Conservation (phyloP, 1,140 invertebrate genomes). For the Drosophila fuyamai region DNA sequence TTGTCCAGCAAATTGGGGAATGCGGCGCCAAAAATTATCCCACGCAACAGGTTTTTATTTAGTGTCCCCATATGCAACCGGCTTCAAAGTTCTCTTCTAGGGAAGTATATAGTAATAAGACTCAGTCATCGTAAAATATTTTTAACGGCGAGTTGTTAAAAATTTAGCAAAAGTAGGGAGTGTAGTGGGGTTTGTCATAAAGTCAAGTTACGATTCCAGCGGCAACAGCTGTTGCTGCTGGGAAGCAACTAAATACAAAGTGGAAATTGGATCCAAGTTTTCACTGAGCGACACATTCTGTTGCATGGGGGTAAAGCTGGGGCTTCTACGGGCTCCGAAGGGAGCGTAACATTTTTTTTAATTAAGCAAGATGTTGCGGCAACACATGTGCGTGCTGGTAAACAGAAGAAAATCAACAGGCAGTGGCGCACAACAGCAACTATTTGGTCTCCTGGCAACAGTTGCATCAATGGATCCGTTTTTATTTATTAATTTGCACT, state of each 20-base stretch:
- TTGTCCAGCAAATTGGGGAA: conserved; percentile 51
- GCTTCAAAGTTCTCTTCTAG: conserved; percentile 43
- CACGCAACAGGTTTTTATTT: conserved; percentile 73
- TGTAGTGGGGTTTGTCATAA: conserved; percentile 39
- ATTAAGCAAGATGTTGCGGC: conserved; percentile 70
- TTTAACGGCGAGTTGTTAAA: conserved; percentile 68
- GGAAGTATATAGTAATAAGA: conserved; percentile 21
- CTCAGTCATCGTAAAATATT: conserved; percentile 54
- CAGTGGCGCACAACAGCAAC: conserved; percentile 9
- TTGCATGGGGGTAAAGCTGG: conserved; percentile 1
- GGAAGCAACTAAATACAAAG: conserved; percentile 23
- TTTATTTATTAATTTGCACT: conserved; percentile 75
- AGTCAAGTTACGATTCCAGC: conserved; percentile 44
- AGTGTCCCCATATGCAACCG: conserved; percentile 22
- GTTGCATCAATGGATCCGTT: conserved; percentile 79
- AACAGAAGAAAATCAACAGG: conserved; percentile 25
- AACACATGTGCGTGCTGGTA: conserved; percentile 64
- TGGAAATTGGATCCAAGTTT: conserved; percentile 50
- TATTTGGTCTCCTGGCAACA: conserved; percentile 24
- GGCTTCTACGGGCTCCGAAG: background rate
- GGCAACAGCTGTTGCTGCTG: conserved; percentile 25
- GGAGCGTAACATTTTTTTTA: conserved; percentile 28
- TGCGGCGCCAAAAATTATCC: conserved; percentile 52
- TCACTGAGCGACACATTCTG: conserved; percentile 48
- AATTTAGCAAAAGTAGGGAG: conserved; percentile 50